Evolutionary conservation across 2,113 vertebrate species (phyloP), one percentile per base, ranked within the genome.

Genomic region (Megaleporinus macrocephalus): DNA sequence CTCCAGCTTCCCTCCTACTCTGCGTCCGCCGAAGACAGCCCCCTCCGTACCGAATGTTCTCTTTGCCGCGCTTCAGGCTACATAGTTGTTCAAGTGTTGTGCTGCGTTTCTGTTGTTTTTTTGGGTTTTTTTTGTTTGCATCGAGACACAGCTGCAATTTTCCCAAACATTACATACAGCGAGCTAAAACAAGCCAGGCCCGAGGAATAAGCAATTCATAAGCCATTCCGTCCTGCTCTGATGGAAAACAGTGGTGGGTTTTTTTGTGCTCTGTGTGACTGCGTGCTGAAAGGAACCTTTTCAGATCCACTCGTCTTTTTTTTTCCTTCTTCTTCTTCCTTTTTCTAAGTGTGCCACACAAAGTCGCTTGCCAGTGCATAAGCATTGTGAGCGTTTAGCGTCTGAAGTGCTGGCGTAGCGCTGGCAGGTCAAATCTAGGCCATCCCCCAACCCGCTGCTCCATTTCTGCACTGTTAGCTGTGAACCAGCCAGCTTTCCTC

Each of bases 1-100:
- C 57, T 61, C 57, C n/a, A 61, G 57, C 57, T 61, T 61, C 57
- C 22, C 57, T 61, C 57, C 57, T 61, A 61, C 57, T 61, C 57
- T 26, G 57, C 57, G 18, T n/a, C 57, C 22, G 57, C 24, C 11
- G 26, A 61, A 1, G n/a, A 61, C 57, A 12, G 57, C 57, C 57
- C 26, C 57, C 57, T 61, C 57, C n/a, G 20, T 61, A 9, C 57
- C 20, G n/a, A 22, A 55, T 26, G 57, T 26, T 61, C 57, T 57
- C 53, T 61, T 13, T 61, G 57, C 57, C 57, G 4, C 26, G 57
- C 57, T 61, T 61, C 57, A 13, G 57, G 57, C n/a, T 61, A 13
- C 5, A 61, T 12, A 61, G 57, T 61, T 61, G 57, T 61, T 26
- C n/a, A 26, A 61, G 57, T 61, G 57, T 26, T 61, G 57, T 13